A percentile compares a stretch with the other conserved stretches of the same genome.
Conservation (phyloP, 2,113 vertebrate genomes). For the Synchiropus splendidus region DNA sequence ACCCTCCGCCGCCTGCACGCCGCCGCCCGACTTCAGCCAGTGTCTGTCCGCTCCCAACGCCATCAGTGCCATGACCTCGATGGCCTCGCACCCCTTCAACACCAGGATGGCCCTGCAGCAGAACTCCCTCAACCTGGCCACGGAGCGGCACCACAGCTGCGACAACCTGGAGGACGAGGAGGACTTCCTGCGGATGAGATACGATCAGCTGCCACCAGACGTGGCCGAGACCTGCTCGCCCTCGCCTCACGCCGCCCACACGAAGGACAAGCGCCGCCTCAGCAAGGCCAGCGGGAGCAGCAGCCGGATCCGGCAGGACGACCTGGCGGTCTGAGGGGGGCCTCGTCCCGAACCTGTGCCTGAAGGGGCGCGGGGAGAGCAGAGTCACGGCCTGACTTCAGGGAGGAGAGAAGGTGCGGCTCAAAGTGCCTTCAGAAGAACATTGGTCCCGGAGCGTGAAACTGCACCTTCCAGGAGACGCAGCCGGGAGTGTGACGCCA, state of each 20-base stretch:
- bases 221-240: slow-evolving; percentile 46
- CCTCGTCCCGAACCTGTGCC: too few species aligned
- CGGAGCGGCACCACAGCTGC: slow-evolving; percentile 69
- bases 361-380: too few species aligned
- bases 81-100: slow-evolving; percentile 75
- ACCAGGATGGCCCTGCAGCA: slow-evolving; percentile 82
- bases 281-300: slow-evolving; percentile 83
- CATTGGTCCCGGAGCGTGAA: too few species aligned
- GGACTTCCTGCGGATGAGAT: slow-evolving; percentile 75
- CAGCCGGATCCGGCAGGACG: slow-evolving; percentile 80
- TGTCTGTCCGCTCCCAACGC: slow-evolving; percentile 60
- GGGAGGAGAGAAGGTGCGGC: too few species aligned
- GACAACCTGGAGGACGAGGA: slow-evolving; percentile 62
- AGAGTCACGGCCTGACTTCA: too few species aligned
- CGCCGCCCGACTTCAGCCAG: slow-evolving; percentile 84
- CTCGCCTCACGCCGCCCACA: slow-evolving; percentile 53
- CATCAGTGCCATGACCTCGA: slow-evolving; percentile 45
- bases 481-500: too few species aligned
- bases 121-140: slow-evolving; percentile 82
- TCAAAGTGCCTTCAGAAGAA: too few species aligned
- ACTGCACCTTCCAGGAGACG: too few species aligned
- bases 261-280: slow-evolving; percentile 75
- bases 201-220: slow-evolving; percentile 53
- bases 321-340: slow-evolving; percentile 76
- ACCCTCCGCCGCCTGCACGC: slow-evolving; percentile 67